A percentile compares a stretch with the other conserved stretches of the same genome.
These are phyloP conservation scores for Stichopus horrens DNA, from an alignment of 53 echinoderm and acorn worm genomes.

Conservation along the genomic window DNA sequence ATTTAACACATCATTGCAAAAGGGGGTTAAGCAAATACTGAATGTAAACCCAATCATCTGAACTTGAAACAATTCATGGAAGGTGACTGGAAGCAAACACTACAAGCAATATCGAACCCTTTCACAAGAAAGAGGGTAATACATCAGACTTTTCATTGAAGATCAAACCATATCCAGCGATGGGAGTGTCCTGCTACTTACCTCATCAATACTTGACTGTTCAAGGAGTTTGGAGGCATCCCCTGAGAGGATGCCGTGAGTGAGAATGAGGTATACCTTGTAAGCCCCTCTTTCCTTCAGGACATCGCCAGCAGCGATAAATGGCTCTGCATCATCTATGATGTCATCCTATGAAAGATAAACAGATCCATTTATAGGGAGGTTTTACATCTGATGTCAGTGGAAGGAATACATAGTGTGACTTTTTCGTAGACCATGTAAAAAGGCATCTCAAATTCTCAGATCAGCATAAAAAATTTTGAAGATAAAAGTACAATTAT, in stretches of 20 bases:
- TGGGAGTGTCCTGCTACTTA: conserved; percentile 15
- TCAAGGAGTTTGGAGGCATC: conserved; percentile 96
- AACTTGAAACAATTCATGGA: too few relatives aligned
- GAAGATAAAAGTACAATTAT: too few relatives aligned
- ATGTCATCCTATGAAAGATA: conserved; percentile 86
- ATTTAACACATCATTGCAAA: too few relatives aligned
- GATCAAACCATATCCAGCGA: too few relatives aligned
- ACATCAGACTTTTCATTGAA: too few relatives aligned
- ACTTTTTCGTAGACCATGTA: background rate
- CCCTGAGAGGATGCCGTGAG: conserved; percentile 86
- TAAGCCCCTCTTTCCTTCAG: conserved; percentile 95
- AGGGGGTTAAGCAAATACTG: too few relatives aligned
- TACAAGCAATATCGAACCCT: too few relatives aligned
- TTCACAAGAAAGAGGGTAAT: too few relatives aligned
- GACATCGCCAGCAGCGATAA: conserved; percentile 91
- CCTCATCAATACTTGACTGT: conserved; percentile 98
- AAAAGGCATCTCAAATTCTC: background rate
- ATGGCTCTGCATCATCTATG: conserved; percentile 92
- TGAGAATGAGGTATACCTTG: conserved; percentile 94
- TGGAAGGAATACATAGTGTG: background rate
- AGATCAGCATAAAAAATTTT: background rate
- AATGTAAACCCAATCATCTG: too few relatives aligned
- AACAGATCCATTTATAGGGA: background rate
- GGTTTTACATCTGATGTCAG: background rate
- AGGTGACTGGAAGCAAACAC: too few relatives aligned